Conservation (phyloP, 2,113 vertebrate genomes). For the Triplophysa dalaica region DNA sequence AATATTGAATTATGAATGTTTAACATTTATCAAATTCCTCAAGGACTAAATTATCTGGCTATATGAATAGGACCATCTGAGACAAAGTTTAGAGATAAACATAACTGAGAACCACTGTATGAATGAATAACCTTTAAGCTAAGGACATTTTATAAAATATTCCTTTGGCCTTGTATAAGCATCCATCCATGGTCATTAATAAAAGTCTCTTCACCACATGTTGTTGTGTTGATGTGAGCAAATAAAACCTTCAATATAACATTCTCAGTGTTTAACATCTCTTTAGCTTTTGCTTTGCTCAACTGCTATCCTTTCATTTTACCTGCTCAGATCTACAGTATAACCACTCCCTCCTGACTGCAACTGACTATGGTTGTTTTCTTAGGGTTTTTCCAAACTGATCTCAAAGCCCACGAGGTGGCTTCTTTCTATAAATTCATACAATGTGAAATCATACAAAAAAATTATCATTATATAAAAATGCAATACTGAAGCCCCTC, state of each 20-base stretch:
- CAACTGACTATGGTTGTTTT: neutral
- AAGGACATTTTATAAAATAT: no score
- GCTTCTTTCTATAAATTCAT: no score
- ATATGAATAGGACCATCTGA: neutral
- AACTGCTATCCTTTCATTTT: neutral
- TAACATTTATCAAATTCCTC: neutral
- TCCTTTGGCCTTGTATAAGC: neutral
- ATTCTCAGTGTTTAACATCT: neutral
- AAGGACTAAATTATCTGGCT: neutral
- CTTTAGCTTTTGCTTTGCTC: neutral
- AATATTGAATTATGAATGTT: neutral
- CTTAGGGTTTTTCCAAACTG: no score
- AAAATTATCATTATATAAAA: no score
- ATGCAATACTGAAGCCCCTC: no score
- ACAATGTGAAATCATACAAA: no score
- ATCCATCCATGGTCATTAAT: neutral
- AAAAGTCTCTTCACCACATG: neutral
- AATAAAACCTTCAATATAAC: neutral
- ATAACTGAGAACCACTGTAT: no score
- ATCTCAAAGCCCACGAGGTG: no score
- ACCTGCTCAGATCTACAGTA: neutral
- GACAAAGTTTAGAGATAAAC: neutral
- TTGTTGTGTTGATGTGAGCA: neutral
- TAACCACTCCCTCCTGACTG: neutral
- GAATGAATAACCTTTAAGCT: no score